Percentiles rank a stretch among this genome's conserved stretches.
Conservation (phyloP, 2,797 vertebrate genomes). For the Poliocrania exsul region DNA sequence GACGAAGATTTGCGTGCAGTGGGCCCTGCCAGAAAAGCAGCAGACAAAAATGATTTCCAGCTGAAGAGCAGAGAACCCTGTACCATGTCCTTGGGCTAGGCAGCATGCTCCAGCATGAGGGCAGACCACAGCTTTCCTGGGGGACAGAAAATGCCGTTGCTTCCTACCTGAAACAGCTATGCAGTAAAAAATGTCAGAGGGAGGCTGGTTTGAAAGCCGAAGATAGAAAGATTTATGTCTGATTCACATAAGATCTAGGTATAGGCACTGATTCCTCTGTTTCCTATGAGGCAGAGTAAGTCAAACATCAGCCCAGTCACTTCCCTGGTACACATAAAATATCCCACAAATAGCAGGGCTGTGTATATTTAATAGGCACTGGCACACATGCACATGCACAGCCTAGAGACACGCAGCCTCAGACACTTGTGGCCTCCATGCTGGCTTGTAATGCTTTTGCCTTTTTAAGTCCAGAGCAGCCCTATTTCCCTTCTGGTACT, state of each 20-base stretch:
- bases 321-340: not conserved
- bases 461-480: not conserved
- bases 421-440: not conserved
- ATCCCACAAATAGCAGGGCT: not conserved
- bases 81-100: not conserved
- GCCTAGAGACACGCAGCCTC: not conserved
- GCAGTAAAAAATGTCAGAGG: not conserved
- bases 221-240: accelerated
- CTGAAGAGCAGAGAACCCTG: not conserved
- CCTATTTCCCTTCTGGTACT: not conserved
- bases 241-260: not conserved
- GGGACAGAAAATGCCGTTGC: not conserved
- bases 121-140: not conserved
- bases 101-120: not conserved
- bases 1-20: not conserved
- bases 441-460: not conserved
- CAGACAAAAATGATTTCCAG: not conserved
- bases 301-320: not conserved
- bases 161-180: not conserved
- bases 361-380: not conserved
- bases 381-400: not conserved
- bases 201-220: not conserved
- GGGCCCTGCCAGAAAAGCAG: not conserved
- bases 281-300: not conserved
- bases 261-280: accelerated